Base-by-base conservation (phyloP, 2,888 invertebrate genomes). In the Automeris io region DNA sequence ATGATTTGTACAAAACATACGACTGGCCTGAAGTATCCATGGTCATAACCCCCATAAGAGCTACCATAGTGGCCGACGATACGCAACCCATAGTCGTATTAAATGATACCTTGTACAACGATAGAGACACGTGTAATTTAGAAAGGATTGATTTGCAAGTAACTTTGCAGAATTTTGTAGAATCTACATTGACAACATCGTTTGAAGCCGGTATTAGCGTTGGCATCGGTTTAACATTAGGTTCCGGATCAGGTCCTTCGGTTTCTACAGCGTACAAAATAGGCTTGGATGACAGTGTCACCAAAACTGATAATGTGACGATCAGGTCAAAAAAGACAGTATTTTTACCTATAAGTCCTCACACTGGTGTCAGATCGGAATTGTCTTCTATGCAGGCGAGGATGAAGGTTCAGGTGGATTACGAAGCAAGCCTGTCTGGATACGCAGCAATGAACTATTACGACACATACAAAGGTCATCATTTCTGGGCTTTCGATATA, bases 1-100 rank as follows among this genome's bases (percentile, higher is more conserved):
- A 57, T 0, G 70, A 69, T 25, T 40, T 70, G 0, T 68, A 58
- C 46, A 33, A 43, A n/a, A 53, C 47, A 1, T 54, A 52, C 33
- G 43, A 46, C 9, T 67, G 66, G 66, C 16, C 47, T 1, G 54
- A 63, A 13, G 60, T 67, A 0, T 40, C 35, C 7, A 54, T 61
- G 21, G 54, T 49, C 0, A 35, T 69, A 1, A 35, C 25, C 4
- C 62, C 64, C 0, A 46, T 41, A 2, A 40, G 41, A 11, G 50
- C 54, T 0, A 40, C 41, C 1, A 37, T 64, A n/a, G 13, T 65
- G 4, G 43, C 46, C 1, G 37, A 53, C 3, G 42, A 42, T 0
- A 35, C 45, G 0, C 38, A 58, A 22, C 50, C 57, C 2, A 19
- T 42, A 5, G 41, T 55, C 4, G 38, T 64, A 0, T 37, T 45